Base-by-base conservation (phyloP, 92 coral and sea anemone species). In the Palythoa grandiflora region DNA sequence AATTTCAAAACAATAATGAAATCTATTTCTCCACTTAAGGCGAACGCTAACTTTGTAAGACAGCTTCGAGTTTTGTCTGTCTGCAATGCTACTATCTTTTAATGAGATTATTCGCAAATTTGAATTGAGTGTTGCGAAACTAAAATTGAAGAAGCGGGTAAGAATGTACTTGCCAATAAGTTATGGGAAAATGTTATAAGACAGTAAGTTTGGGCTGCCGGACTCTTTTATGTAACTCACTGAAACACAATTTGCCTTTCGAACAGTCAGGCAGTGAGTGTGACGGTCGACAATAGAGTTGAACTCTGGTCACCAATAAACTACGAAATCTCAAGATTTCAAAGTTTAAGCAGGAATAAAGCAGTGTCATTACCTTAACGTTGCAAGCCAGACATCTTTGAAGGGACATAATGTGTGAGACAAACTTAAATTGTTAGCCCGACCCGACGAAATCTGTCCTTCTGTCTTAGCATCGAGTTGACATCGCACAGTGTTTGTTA, bases 301-400 rank as follows among this genome's bases (percentile, higher is more conserved):
- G 37, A 63, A 5, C 70, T 63, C 70, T n/a, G 70, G 36, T 63
- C 55, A 9, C 20, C 9, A 7, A 16, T 3, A 63, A 63, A 63
- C 70, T 63, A 63, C 70, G 20, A 63, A 17, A 3, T 63, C 70
- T 63, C 20, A 63, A 63, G 70, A 35, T 63, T 17, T 63, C 70
- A 63, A 63, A 63, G n/a, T n/a, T 7, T 63, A 35, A 55, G 2
- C 14, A 11, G 61, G 3, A 63, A 63, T 4, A 63, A n/a, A 17
- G 70, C 70, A 20, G 3, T 1, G 1, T 8, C 1, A 8, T 17
- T 63, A 63, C 70, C 70, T 17, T 20, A 17, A n/a, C 36, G 20
- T 63, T 63, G 36, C 70, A 63, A 21, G 70, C 70, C 70, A 63
- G 70, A 63, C 70, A 63, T 19, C 70, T 63, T 19, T 63, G 70